phyloP scores from a whole-genome alignment of 1,140 invertebrate genomes.

The silkworm (Bombyx mori) region ASM3026992v2 NC_085122.1:143001-143500 shows the following conservation, averaged over 20 bases:
- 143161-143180: slow-evolving; percentile 88
- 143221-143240: slow-evolving; percentile 84
- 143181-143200: slow-evolving; percentile 86
- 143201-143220: slow-evolving; percentile 79
- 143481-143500: slow-evolving; percentile 13
- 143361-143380: slow-evolving; percentile 23
- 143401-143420: slow-evolving; percentile 8
- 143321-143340: slow-evolving; percentile 44
- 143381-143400: slow-evolving; percentile 28
- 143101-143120: slow-evolving; percentile 90
- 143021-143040: slow-evolving; percentile 89
- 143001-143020: slow-evolving; percentile 81
- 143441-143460: slow-evolving; percentile 32
- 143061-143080: slow-evolving; percentile 85
- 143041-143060: slow-evolving; percentile 92
- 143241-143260: slow-evolving; percentile 74
- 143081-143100: slow-evolving; percentile 93
- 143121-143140: slow-evolving; percentile 82
- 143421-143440: slow-evolving; percentile 25
- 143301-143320: slow-evolving; percentile 58
- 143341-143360: slow-evolving; percentile 43
- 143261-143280: slow-evolving; percentile 45
- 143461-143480: slow-evolving; percentile 53
- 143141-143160: slow-evolving; percentile 77
- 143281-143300: slow-evolving; percentile 36